A percentile compares a stretch with the other conserved stretches of the same genome.
Conservation (phyloP, 2,113 vertebrate species). For the Pyxicephalus adspersus region DNA sequence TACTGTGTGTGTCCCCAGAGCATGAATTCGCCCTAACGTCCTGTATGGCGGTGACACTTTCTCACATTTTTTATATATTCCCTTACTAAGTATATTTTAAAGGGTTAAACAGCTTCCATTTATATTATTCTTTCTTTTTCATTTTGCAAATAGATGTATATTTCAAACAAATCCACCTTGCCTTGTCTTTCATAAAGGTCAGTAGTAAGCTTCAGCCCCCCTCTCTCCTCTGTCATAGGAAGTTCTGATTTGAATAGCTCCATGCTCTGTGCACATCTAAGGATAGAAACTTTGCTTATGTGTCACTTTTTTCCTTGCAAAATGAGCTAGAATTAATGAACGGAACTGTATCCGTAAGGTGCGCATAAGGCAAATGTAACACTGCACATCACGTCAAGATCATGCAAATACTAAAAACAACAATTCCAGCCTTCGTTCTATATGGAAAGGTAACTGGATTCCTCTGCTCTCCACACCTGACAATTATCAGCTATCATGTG, state of each 20-base stretch:
- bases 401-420: conserved; percentile 43
- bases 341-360: conserved; percentile 24
- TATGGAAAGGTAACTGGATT: neutral
- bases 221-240: neutral
- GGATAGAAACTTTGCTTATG: conserved; percentile 26
- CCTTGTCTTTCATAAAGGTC: neutral
- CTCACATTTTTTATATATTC: too few relatives aligned
- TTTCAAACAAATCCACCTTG: conserved; percentile 42
- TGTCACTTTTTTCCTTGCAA: conserved; percentile 48
- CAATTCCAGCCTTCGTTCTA: neutral
- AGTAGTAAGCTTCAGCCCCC: neutral
- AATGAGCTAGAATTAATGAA: conserved; percentile 24
- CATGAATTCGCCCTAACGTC: too few relatives aligned
- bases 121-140: neutral
- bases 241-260: conserved; percentile 43
- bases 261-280: neutral
- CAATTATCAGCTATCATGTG: neutral
- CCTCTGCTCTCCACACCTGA: neutral
- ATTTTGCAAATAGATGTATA: conserved; percentile 51
- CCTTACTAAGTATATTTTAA: neutral
- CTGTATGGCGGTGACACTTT: too few relatives aligned
- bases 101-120: neutral
- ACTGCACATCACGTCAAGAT: neutral
- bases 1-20: too few relatives aligned
- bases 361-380: conserved; percentile 26